These are phyloP conservation scores for Psittacara wagleri DNA, from an alignment of 2,113 vertebrate species.

Conservation along the genomic window DNA sequence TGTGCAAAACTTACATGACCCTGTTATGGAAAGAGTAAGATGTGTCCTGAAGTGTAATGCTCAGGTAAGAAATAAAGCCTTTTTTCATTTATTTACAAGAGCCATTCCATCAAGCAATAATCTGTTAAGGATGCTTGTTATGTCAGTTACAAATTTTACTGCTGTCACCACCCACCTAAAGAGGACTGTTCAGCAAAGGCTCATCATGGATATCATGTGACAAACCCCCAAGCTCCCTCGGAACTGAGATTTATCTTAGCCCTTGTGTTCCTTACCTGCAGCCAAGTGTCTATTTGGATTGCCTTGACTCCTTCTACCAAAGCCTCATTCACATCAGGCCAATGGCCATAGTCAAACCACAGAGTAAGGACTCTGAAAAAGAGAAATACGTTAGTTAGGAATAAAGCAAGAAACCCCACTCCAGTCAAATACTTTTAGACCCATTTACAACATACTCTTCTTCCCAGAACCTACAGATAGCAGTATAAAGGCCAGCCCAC, in stretches of 20 bases:
- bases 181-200: neutral
- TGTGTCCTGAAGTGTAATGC: neutral
- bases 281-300: conserved; percentile 98
- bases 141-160: neutral
- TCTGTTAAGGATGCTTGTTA: neutral
- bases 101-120: neutral
- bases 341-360: conserved; percentile 99
- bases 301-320: conserved; percentile 98
- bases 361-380: conserved; percentile 90
- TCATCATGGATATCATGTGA: neutral
- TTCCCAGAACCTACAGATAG: neutral
- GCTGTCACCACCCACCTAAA: neutral
- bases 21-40: neutral
- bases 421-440: neutral
- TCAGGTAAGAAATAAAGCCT: neutral
- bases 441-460: neutral
- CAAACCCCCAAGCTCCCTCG: neutral
- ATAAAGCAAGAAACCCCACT: neutral
- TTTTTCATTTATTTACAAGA: neutral
- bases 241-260: neutral
- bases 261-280: conserved; percentile 82
- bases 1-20: neutral
- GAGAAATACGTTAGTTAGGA: neutral
- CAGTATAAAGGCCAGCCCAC: neutral
- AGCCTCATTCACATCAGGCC: conserved; percentile 97